Evolutionary conservation across 2,888 invertebrate genomes (phyloP).

Genomic region (Plebejus anna): DNA sequence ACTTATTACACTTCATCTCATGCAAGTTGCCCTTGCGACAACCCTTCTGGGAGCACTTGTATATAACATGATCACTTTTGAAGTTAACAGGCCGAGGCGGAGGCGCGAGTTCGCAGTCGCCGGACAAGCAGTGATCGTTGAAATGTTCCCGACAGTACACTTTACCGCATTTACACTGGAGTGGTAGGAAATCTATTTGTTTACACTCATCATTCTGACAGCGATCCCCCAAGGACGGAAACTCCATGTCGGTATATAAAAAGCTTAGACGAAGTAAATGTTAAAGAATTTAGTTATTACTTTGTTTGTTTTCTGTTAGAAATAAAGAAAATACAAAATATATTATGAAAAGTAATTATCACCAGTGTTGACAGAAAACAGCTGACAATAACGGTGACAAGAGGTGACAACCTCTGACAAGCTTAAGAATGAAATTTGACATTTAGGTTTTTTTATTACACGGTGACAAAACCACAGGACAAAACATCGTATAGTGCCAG

Average conservation of each 20-base stretch:
- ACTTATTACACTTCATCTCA: slow-evolving; percentile 83
- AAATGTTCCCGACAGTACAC: slow-evolving; percentile 86
- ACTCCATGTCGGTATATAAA: slow-evolving; percentile 74
- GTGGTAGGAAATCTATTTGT: slow-evolving; percentile 85
- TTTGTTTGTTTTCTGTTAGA: not conserved
- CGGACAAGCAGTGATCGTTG: slow-evolving; percentile 75
- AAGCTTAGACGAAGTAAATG: not conserved
- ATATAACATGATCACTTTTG: slow-evolving; percentile 64
- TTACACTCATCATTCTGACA: slow-evolving; percentile 82
- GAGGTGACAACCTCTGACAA: not conserved
- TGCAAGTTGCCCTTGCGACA: slow-evolving; percentile 82
- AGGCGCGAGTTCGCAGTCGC: slow-evolving; percentile 67
- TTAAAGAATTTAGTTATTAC: too few relatives aligned
- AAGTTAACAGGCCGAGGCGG: slow-evolving; percentile 62
- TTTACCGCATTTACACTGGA: slow-evolving; percentile 82
- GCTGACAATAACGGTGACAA: not conserved
- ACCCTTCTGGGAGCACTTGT: slow-evolving; percentile 76
- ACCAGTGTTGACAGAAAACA: not conserved
- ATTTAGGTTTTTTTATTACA: not conserved
- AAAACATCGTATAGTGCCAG: too few relatives aligned
- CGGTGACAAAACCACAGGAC: not conserved
- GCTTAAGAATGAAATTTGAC: not conserved
- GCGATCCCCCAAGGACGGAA: slow-evolving; percentile 84
- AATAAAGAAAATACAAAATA: not conserved
- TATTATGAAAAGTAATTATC: not conserved